These are phyloP conservation scores for Fistularia commersonii DNA, from an alignment of 2,797 vertebrate species.

Conservation along the genomic window DNA sequence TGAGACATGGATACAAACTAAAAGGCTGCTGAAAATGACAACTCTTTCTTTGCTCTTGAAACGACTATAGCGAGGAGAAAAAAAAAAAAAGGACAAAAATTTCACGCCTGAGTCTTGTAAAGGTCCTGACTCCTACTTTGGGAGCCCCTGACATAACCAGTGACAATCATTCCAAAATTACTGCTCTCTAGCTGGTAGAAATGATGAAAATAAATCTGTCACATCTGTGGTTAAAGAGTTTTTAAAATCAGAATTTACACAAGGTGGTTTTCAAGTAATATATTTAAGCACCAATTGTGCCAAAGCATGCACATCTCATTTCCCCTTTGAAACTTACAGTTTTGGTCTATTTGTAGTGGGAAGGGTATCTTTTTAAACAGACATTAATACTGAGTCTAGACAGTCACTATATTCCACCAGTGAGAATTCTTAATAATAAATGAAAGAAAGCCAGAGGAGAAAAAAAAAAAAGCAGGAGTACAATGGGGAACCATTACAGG, in stretches of 20 bases:
- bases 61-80: too few species aligned
- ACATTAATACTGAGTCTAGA: constrained; percentile 35
- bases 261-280: too few species aligned
- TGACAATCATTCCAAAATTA: not conserved
- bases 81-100: too few species aligned
- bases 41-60: too few species aligned
- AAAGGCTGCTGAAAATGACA: too few species aligned
- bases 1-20: too few species aligned
- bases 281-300: too few species aligned
- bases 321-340: not conserved
- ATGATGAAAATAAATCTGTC: not conserved
- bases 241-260: not conserved
- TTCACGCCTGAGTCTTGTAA: too few species aligned
- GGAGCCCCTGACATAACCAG: not conserved
- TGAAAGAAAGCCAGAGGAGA: constrained; percentile 19
- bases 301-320: not conserved
- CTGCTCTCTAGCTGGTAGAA: not conserved
- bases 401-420: constrained; percentile 6
- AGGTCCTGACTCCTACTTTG: too few species aligned
- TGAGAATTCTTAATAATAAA: constrained; percentile 12
- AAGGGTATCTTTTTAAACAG: constrained; percentile 24
- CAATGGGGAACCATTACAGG: constrained; percentile 26
- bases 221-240: not conserved
- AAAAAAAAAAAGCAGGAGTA: constrained; percentile 23
- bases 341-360: constrained; percentile 11